phyloP scores from a whole-genome alignment of 2,888 invertebrate genomes.

The Arge pagana region DNA sequence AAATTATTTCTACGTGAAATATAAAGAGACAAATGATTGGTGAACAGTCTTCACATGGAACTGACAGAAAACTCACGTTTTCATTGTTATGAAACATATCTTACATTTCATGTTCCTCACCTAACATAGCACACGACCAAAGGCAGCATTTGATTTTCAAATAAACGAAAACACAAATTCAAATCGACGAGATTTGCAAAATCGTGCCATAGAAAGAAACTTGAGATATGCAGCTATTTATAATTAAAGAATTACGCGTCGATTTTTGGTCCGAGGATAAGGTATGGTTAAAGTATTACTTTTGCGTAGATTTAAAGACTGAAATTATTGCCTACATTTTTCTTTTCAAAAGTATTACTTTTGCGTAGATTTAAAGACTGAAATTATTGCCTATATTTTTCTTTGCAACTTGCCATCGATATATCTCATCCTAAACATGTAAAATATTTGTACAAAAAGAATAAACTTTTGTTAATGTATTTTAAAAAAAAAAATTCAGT shows the following conservation, averaged over 20 bases:
- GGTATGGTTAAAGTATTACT: conserved; percentile 7
- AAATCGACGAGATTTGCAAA: neutral
- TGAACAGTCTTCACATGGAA: too few relatives aligned
- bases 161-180: neutral
- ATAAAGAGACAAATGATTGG: too few relatives aligned
- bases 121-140: conserved; percentile 43
- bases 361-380: conserved; percentile 48
- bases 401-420: conserved; percentile 44
- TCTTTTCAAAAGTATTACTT: conserved; percentile 38
- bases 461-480: conserved; percentile 45
- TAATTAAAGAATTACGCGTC: conserved; percentile 24
- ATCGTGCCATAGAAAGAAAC: conserved; percentile 16
- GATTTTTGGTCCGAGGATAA: conserved; percentile 31
- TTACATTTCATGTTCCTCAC: conserved; percentile 36
- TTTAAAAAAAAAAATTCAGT: conserved; percentile 24
- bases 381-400: conserved; percentile 44
- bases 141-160: conserved; percentile 37
- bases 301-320: conserved; percentile 47
- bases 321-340: conserved; percentile 44
- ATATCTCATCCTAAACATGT: conserved; percentile 42
- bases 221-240: conserved; percentile 4
- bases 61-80: too few relatives aligned
- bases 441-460: conserved; percentile 51
- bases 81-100: conserved; percentile 27
- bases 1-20: too few relatives aligned